These are phyloP conservation scores for Brachyhypopomus occidentalis DNA, from an alignment of 2,113 vertebrate species.

Conservation along the genomic window DNA sequence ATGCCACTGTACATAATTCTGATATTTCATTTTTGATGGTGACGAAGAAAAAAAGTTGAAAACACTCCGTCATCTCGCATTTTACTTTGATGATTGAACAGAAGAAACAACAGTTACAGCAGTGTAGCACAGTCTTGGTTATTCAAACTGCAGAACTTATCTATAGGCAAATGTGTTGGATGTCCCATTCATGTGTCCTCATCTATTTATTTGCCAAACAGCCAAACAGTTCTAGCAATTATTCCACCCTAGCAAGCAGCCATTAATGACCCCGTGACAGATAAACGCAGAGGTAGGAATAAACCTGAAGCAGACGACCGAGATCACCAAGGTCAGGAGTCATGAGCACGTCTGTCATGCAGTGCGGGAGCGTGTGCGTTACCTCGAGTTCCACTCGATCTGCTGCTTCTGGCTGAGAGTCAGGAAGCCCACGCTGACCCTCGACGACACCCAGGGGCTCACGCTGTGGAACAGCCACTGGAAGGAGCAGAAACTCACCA, in stretches of 20 bases:
- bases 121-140: slow-evolving; percentile 3
- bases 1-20: no score
- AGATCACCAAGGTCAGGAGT: background rate
- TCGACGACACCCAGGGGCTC: slow-evolving; percentile 85
- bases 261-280: background rate
- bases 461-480: slow-evolving; percentile 89
- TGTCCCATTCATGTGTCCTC: background rate
- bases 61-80: background rate
- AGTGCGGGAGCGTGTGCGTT: slow-evolving; percentile 42
- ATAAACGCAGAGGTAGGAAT: background rate
- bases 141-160: background rate
- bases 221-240: background rate
- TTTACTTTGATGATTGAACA: background rate
- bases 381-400: slow-evolving; percentile 99
- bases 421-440: slow-evolving; percentile 82
- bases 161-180: background rate
- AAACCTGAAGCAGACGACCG: background rate
- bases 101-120: background rate
- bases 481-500: slow-evolving; percentile 86
- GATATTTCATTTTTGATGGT: no score
- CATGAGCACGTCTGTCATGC: background rate
- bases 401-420: slow-evolving; percentile 86
- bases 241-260: background rate
- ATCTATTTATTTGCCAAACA: background rate
- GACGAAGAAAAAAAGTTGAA: background rate